Percentiles rank a stretch among this genome's conserved stretches.
phyloP scores from a whole-genome alignment of 1,140 invertebrate species.

The Chironomus tepperi region DNA sequence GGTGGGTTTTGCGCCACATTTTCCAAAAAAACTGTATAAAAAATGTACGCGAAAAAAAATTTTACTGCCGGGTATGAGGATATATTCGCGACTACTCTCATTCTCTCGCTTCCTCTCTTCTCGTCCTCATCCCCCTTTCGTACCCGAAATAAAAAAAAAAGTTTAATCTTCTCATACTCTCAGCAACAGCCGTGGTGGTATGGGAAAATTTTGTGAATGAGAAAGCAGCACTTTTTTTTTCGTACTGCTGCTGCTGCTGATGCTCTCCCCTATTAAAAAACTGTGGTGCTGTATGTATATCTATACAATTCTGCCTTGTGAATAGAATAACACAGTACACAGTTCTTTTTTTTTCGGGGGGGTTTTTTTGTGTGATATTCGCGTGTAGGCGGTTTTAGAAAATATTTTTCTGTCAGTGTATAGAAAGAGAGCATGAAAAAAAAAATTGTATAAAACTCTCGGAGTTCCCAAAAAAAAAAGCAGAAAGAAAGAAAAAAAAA shows the following conservation, averaged over 20 bases:
- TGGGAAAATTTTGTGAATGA: background rate
- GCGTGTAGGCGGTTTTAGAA: conserved; percentile 22
- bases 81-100: background rate
- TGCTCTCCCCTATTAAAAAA: background rate
- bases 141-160: too few relatives aligned
- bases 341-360: too few relatives aligned
- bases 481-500: conserved; percentile 4
- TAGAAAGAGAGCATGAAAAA: conserved; percentile 5
- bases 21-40: background rate
- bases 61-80: background rate
- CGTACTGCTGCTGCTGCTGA: background rate
- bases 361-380: background rate
- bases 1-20: background rate
- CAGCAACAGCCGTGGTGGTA: too few relatives aligned
- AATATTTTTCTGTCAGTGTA: conserved; percentile 19
- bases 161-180: too few relatives aligned
- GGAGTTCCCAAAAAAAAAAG: conserved; percentile 20
- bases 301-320: too few relatives aligned
- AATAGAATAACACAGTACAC: too few relatives aligned
- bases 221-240: background rate
- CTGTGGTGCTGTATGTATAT: too few relatives aligned
- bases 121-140: too few relatives aligned
- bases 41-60: background rate
- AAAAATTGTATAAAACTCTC: conserved; percentile 10
- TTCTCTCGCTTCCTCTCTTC: too few relatives aligned